A percentile compares a stretch with the other conserved stretches of the same genome.
Conservation (phyloP, 2,113 vertebrate genomes). For the Condylura cristata region DNA sequence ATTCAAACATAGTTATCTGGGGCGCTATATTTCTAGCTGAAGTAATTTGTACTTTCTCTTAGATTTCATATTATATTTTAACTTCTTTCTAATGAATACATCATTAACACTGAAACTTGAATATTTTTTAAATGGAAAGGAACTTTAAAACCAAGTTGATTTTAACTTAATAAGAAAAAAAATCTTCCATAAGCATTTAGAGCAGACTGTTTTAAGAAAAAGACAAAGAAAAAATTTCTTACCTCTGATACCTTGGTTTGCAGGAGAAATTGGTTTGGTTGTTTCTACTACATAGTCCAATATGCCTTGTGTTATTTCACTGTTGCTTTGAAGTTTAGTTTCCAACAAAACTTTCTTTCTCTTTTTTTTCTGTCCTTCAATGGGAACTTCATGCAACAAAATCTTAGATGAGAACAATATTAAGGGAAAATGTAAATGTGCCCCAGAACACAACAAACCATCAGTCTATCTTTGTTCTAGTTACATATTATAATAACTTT, state of each 20-base stretch:
- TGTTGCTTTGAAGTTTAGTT: constrained; percentile 91
- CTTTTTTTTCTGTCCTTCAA: constrained; percentile 98
- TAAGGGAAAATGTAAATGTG: constrained; percentile 51
- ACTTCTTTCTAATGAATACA: neutral
- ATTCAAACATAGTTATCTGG: constrained; percentile 18
- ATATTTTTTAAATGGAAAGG: constrained; percentile 40
- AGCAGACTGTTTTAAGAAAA: neutral
- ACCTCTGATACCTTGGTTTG: constrained; percentile 97
- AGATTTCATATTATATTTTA: neutral
- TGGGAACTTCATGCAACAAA: constrained; percentile 95
- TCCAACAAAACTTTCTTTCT: constrained; percentile 95
- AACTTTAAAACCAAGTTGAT: neutral
- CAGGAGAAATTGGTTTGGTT: constrained; percentile 94
- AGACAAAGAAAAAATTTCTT: constrained; percentile 60
- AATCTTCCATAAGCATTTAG: constrained; percentile 20
- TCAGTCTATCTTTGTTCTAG: constrained; percentile 8
- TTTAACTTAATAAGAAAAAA: constrained; percentile 5
- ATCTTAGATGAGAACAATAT: constrained; percentile 87
- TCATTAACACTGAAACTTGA: neutral
- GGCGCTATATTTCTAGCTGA: constrained; percentile 28
- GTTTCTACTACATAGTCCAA: constrained; percentile 96
- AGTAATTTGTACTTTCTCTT: neutral
- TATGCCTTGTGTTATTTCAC: constrained; percentile 93
- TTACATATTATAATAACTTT: constrained; percentile 5
- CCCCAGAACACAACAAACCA: neutral